phyloP scores from a whole-genome alignment of 2,113 vertebrate species.

The Marcusenius ussheri region DNA sequence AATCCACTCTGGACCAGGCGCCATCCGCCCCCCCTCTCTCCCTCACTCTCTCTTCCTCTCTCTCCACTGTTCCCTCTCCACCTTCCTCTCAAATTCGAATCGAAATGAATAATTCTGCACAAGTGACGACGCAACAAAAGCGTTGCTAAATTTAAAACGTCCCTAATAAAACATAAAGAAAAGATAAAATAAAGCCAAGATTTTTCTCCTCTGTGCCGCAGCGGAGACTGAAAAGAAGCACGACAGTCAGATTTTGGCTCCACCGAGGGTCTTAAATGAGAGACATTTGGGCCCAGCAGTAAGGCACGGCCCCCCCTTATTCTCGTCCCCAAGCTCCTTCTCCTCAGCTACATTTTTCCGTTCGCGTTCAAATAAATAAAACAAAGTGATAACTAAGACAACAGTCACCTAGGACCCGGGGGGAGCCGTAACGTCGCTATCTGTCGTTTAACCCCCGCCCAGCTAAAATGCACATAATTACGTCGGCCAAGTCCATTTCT shows the following conservation, averaged over 20 bases:
- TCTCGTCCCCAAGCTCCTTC: not conserved
- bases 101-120: not conserved
- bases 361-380: not conserved
- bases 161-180: not conserved
- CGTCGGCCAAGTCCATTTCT: not conserved
- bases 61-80: slow-evolving; percentile 22
- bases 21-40: slow-evolving; percentile 36
- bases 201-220: not conserved
- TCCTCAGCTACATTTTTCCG: not conserved
- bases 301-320: not conserved
- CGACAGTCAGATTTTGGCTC: not conserved
- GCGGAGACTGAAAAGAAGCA: not conserved
- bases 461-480: not conserved
- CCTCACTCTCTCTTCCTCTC: slow-evolving; percentile 14
- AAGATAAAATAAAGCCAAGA: not conserved
- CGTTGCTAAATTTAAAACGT: not conserved
- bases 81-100: not conserved
- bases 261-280: not conserved
- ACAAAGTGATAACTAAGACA: not conserved
- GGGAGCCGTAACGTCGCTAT: not conserved
- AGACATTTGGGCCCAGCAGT: not conserved
- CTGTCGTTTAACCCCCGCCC: not conserved
- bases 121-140: not conserved
- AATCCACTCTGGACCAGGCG: not conserved
- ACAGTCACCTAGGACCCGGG: not conserved